These are phyloP conservation scores for Leucoptera coffeella DNA, from an alignment of 2,888 invertebrate species.

Conservation along the genomic window DNA sequence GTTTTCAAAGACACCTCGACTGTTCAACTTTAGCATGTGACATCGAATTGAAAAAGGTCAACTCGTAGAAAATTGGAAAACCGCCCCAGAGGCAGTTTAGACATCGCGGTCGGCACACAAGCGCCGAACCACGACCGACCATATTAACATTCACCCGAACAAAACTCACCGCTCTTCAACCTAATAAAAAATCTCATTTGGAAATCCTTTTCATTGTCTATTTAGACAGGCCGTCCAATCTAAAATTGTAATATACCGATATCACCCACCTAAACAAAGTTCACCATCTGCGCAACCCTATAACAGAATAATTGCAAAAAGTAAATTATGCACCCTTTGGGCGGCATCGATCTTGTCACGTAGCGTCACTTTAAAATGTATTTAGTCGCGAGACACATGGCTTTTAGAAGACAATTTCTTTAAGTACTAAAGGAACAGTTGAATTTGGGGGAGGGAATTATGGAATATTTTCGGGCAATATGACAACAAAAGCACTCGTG, in stretches of 20 bases:
- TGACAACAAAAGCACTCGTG: conserved; percentile 25
- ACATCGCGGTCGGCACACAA: too few species aligned
- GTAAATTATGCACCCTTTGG: conserved; percentile 50
- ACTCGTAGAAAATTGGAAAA: conserved; percentile 44
- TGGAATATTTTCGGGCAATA: conserved; percentile 8
- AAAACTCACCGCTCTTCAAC: too few species aligned
- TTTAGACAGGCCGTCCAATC: conserved; percentile 9
- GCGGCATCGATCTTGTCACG: conserved; percentile 41
- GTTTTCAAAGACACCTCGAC: conserved; percentile 51
- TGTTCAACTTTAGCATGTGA: conserved; percentile 46
- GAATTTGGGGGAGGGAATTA: conserved; percentile 15
- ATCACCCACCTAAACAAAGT: too few species aligned
- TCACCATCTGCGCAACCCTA: conserved; percentile 42
- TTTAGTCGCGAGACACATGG: conserved; percentile 29
- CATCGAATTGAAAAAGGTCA: conserved; percentile 44
- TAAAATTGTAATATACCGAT: conserved; percentile 25
- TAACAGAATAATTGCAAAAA: conserved; percentile 45
- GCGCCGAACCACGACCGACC: too few species aligned
- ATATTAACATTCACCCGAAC: too few species aligned
- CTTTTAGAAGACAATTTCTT: conserved; percentile 31
- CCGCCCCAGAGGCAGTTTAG: too few species aligned
- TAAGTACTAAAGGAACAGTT: neutral
- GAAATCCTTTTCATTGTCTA: too few species aligned
- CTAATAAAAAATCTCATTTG: too few species aligned
- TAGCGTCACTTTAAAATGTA: conserved; percentile 31